A percentile compares a stretch with the other conserved stretches of the same genome.
These are phyloP conservation scores for Yponomeuta malinellus DNA, from an alignment of 2,888 invertebrate species.

Conservation along the genomic window DNA sequence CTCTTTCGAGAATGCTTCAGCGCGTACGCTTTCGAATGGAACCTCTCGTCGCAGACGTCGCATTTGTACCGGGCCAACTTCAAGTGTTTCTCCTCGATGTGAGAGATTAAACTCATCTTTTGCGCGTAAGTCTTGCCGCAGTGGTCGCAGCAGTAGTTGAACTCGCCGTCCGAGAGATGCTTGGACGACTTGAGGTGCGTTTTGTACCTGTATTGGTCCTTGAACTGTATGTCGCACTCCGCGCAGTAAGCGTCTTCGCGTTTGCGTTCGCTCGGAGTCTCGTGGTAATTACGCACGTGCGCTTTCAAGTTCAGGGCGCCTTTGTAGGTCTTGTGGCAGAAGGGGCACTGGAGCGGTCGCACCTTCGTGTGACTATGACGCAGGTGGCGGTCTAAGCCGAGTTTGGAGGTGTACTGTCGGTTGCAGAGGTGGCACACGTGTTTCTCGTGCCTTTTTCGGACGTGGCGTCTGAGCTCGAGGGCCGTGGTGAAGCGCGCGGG, in stretches of 20 bases:
- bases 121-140: not conserved
- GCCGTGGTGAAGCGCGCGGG: not conserved
- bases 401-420: not conserved
- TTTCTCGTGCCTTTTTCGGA: not conserved
- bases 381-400: not conserved
- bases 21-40: not conserved
- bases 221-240: slow-evolving; percentile 25
- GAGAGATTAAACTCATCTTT: not conserved
- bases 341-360: not conserved
- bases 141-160: not conserved
- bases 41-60: slow-evolving; percentile 3
- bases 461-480: not conserved
- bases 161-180: not conserved
- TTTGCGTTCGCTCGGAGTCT: not conserved
- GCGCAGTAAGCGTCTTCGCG: slow-evolving; percentile 20
- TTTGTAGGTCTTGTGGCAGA: not conserved
- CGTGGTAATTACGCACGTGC: not conserved
- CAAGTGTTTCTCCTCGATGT: slow-evolving; percentile 8
- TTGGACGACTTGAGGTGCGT: slow-evolving; percentile 18
- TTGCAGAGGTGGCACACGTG: not conserved
- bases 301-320: not conserved
- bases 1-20: not conserved
- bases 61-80: not conserved
- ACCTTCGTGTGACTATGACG: not conserved
- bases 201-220: slow-evolving; percentile 20